Percentiles rank a stretch among this genome's conserved stretches.
Conservation (phyloP, 2,888 invertebrate genomes). For the Sisyra nigra region DNA sequence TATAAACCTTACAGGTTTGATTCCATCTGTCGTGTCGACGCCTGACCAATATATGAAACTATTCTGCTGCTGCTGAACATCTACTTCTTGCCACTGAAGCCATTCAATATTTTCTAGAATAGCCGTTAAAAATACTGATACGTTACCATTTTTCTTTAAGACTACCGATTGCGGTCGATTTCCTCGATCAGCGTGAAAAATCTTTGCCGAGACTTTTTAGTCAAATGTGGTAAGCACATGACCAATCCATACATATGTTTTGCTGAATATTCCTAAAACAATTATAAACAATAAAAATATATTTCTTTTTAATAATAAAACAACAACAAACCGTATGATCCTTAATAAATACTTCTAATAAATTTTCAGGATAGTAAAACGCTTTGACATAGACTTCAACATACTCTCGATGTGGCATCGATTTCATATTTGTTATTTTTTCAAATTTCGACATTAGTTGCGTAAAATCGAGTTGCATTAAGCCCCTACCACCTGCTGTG, state of each 20-base stretch:
- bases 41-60: too few relatives aligned
- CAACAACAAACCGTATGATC: conserved; percentile 46
- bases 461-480: conserved; percentile 96
- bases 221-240: conserved; percentile 72
- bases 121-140: too few relatives aligned
- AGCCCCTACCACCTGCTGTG: conserved; percentile 85
- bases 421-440: conserved; percentile 65
- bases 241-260: conserved; percentile 77
- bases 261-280: conserved; percentile 62
- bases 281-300: conserved; percentile 11
- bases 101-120: too few relatives aligned
- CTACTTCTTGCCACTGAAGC: too few relatives aligned
- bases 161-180: conserved; percentile 17
- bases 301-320: conserved; percentile 9
- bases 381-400: conserved; percentile 95
- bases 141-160: background rate
- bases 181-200: conserved; percentile 56
- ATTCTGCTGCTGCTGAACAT: too few relatives aligned
- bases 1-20: too few relatives aligned
- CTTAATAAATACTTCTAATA: conserved; percentile 76
- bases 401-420: conserved; percentile 74
- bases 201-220: conserved; percentile 71
- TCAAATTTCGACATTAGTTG: conserved; percentile 86
- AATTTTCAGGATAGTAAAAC: conserved; percentile 80
- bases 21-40: too few relatives aligned